Conservation (phyloP, 2,888 invertebrate genomes). For the Melitaea athalia region DNA sequence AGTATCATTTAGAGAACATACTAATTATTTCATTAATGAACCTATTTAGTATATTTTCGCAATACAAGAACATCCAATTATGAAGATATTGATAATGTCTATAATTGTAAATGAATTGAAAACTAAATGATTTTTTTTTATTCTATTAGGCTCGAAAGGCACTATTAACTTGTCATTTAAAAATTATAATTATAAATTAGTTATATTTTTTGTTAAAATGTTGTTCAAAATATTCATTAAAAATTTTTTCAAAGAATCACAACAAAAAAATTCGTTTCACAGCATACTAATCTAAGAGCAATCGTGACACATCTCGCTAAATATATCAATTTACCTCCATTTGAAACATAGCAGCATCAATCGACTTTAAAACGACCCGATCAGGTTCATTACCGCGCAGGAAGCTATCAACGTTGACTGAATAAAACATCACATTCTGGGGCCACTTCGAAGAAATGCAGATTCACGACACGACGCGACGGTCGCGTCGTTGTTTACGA, state of each 20-base stretch:
- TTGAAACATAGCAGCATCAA: conserved; percentile 12
- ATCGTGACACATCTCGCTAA: background rate
- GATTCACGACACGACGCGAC: conserved; percentile 6
- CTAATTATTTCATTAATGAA: no score
- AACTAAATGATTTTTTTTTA: no score
- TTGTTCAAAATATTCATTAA: background rate
- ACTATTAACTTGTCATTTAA: no score
- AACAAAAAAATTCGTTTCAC: background rate
- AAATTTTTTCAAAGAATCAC: background rate
- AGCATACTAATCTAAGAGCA: background rate
- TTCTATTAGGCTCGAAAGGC: no score
- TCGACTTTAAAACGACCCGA: conserved; percentile 38
- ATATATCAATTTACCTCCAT: background rate
- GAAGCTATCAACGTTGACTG: conserved; percentile 34
- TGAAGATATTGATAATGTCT: no score
- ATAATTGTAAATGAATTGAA: no score
- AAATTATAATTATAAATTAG: no score
- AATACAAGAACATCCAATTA: no score
- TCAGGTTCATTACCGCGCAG: conserved; percentile 42
- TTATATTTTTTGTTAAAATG: no score
- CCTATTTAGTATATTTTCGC: no score
- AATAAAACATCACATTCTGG: conserved; percentile 38
- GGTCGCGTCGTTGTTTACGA: no score
- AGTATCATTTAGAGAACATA: no score
- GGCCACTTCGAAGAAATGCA: conserved; percentile 19